These are phyloP conservation scores for Macquaria ambigua DNA, from an alignment of 2,113 vertebrate species.

Conservation along the genomic window DNA sequence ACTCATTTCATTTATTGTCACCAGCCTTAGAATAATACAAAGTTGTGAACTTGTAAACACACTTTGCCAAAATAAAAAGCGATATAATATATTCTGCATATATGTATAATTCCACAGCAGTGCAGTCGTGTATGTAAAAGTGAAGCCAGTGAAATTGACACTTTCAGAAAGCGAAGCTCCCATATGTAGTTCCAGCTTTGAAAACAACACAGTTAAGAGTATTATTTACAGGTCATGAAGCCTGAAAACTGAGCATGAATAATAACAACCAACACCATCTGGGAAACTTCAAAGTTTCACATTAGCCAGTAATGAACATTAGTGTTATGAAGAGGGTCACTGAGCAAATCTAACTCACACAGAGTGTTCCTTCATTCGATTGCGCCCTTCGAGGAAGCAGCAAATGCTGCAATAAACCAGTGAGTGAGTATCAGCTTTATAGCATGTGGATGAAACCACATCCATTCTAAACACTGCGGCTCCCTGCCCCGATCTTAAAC, in stretches of 20 bases:
- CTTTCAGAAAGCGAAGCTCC: constrained; percentile 67
- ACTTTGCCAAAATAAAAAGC: background rate
- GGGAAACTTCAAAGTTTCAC: constrained; percentile 86
- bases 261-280: constrained; percentile 83
- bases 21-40: constrained; percentile 29
- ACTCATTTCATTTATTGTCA: constrained; percentile 38
- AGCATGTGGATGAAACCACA: constrained; percentile 48
- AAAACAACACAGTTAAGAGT: constrained; percentile 78
- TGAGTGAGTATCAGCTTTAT: constrained; percentile 54
- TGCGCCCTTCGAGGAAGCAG: constrained; percentile 50
- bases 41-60: constrained; percentile 33
- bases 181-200: constrained; percentile 83
- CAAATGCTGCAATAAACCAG: constrained; percentile 67
- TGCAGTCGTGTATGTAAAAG: constrained; percentile 33
- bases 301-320: constrained; percentile 84
- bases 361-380: constrained; percentile 45
- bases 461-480: constrained; percentile 46
- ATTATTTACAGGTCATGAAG: constrained; percentile 85
- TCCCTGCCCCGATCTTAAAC: constrained; percentile 41
- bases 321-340: constrained; percentile 78
- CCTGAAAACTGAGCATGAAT: constrained; percentile 82
- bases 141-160: constrained; percentile 27
- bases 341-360: constrained; percentile 73
- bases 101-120: background rate
- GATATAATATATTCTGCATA: no score